Evolutionary conservation across 1,140 invertebrate species (phyloP).

Genomic region (fruit fly (Drosophila melanogaster)): Release_6_plus_ISO1_MT NT_033777.3:12851001-12851500

Average conservation of each 20-base stretch:
- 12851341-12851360: slow-evolving; percentile 52
- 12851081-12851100: slow-evolving; percentile 54
- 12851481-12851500: slow-evolving; percentile 53
- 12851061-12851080: neutral
- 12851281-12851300: slow-evolving; percentile 51
- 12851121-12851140: slow-evolving; percentile 43
- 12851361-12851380: neutral
- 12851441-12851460: slow-evolving; percentile 39
- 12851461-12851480: slow-evolving; percentile 68
- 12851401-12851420: slow-evolving; percentile 39
- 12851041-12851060: slow-evolving; percentile 10
- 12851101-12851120: slow-evolving; percentile 49
- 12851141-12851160: slow-evolving; percentile 20
- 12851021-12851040: slow-evolving; percentile 17
- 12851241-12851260: slow-evolving; percentile 83
- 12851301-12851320: slow-evolving; percentile 77
- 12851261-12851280: slow-evolving; percentile 74
- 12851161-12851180: slow-evolving; percentile 47
- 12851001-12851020: slow-evolving; percentile 41
- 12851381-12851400: slow-evolving; percentile 1
- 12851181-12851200: slow-evolving; percentile 80
- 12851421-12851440: slow-evolving; percentile 44
- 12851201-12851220: slow-evolving; percentile 81
- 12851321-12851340: slow-evolving; percentile 73
- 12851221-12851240: slow-evolving; percentile 82